These are phyloP conservation scores for Ommatoiulus sabulosus DNA, from an alignment of 2,888 invertebrate genomes.

Conservation along the genomic window DNA sequence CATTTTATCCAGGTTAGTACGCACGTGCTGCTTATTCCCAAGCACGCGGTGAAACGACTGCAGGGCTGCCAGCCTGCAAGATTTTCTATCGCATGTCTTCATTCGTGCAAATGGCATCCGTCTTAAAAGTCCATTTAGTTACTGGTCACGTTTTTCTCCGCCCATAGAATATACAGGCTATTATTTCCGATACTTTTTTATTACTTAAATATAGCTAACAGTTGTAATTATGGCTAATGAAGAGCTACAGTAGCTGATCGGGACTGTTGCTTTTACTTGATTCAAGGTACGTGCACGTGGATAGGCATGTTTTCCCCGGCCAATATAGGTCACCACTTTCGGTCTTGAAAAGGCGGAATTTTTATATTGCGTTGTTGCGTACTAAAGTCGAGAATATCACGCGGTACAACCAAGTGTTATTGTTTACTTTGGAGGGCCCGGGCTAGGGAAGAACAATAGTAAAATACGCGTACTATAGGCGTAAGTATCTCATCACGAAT, in stretches of 20 bases:
- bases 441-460: background rate
- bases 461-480: background rate
- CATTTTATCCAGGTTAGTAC: background rate
- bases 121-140: background rate
- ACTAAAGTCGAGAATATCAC: background rate
- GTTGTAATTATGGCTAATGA: conserved; percentile 17
- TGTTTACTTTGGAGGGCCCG: background rate
- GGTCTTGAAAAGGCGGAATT: background rate
- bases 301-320: background rate
- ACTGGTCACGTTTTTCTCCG: background rate
- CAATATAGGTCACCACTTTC: background rate
- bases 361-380: background rate
- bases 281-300: background rate
- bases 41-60: background rate
- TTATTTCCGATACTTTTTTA: background rate
- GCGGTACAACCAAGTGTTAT: background rate
- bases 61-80: background rate
- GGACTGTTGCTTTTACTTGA: background rate
- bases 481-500: conserved; percentile 10
- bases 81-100: background rate
- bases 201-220: conserved; percentile 2
- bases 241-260: background rate
- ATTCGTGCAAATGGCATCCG: background rate
- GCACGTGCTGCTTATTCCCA: background rate
- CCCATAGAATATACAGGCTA: background rate